Base-by-base conservation (phyloP, 2,113 vertebrate species). In the Lates calcarifer region DNA sequence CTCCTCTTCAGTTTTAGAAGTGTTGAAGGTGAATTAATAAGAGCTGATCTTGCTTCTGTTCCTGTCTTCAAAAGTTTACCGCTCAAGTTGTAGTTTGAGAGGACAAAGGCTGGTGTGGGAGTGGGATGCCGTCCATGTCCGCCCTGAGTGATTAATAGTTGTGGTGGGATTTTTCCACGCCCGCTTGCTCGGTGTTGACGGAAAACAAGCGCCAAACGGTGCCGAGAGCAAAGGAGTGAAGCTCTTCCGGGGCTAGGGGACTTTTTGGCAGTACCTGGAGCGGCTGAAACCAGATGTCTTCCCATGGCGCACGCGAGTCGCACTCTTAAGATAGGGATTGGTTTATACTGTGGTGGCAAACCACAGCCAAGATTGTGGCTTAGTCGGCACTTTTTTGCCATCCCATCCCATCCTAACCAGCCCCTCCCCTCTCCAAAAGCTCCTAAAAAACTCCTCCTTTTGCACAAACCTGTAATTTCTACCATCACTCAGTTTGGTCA, bases 101-200 rank as follows among this genome's bases (percentile, higher is more conserved):
- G 83, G 89, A 94, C 93, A 95, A 94, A 92, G 84, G 85, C 83
- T 87, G 74, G 26, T 93, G 89, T 82, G 87, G 85, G 89, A 84
- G 93, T 95, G 92, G 92, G 94, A 88, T 71, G 90, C 77, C 64
- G 90, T 87, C 92, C 87, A 73, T 92, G 94, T 92, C 92, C 93
- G 95, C 92, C 91, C 86, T 88, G 90, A 84, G 91, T 97, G 96
- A 97, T 96, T 96, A 96, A 97, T 97, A 90, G 93, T 91, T 89
- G 92, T 89, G 86, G 71, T 87, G 79, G 89, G 85, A 84, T 91
- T 94, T 91, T 90, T 92, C 92, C 92, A 91, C 92, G 92, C 93
- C 93, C 91, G 91, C 90, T 90, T 90, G 81, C 89, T 90, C 82
- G 71, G 83, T 91, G 92, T 89, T 93, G 93, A 92, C 88, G 89